A percentile compares a stretch with the other conserved stretches of the same genome.
phyloP scores from a whole-genome alignment of 2,888 invertebrate genomes.

The Scaeva pyrastri region DNA sequence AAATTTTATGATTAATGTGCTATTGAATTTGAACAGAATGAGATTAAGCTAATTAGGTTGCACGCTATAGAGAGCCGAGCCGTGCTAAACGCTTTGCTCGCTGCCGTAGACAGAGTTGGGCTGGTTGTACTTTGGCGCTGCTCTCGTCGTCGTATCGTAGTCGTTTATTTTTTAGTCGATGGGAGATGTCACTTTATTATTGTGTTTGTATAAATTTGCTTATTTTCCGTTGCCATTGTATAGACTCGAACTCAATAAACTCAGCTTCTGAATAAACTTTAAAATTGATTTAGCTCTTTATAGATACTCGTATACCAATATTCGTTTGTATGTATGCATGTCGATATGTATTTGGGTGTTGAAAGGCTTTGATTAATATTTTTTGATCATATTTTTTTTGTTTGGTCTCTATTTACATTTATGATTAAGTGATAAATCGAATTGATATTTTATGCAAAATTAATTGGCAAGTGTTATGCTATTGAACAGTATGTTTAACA shows the following conservation, averaged over 20 bases:
- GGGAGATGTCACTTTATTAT: neutral
- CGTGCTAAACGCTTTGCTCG: neutral
- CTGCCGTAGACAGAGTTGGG: neutral
- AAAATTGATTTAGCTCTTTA: conserved; percentile 47
- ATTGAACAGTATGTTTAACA: conserved; percentile 3
- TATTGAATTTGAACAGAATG: conserved; percentile 72
- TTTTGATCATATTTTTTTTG: neutral
- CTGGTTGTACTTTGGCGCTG: conserved; percentile 21
- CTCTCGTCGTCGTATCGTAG: neutral
- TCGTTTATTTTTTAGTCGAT: neutral
- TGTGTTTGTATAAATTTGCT: neutral
- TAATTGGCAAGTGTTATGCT: neutral
- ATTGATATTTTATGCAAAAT: conserved; percentile 46
- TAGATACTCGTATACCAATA: too few relatives aligned
- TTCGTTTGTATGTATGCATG: conserved; percentile 17
- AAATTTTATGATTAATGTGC: conserved; percentile 72
- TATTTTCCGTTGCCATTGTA: conserved; percentile 12
- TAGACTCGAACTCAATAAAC: conserved; percentile 43
- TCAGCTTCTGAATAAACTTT: conserved; percentile 46
- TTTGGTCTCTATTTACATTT: neutral
- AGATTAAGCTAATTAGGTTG: conserved; percentile 73
- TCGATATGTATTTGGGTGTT: conserved; percentile 41
- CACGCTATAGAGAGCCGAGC: conserved; percentile 19
- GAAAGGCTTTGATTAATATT: conserved; percentile 44
- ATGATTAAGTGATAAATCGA: conserved; percentile 50